A percentile compares a stretch with the other conserved stretches of the same genome.
These are phyloP conservation scores for Xenopus petersii DNA, from an alignment of 2,797 vertebrate species.

Conservation along the genomic window DNA sequence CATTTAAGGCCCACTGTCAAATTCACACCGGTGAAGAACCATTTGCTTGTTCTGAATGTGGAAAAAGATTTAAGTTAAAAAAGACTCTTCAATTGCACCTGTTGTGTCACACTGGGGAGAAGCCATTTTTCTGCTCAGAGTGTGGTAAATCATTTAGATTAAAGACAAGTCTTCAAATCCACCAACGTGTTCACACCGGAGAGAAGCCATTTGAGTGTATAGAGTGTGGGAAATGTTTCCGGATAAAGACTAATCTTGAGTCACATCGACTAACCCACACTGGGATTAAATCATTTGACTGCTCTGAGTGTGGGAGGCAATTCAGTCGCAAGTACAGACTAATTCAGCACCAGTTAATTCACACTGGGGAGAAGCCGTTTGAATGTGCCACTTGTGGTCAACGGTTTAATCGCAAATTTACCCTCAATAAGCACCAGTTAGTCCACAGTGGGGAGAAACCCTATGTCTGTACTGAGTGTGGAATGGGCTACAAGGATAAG, in stretches of 20 bases:
- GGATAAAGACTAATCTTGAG: not conserved
- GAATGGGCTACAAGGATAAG: not conserved
- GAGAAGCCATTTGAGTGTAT: slow-evolving; percentile 3
- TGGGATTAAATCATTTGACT: slow-evolving; percentile 2
- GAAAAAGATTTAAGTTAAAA: not conserved
- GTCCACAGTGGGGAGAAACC: slow-evolving; percentile 21
- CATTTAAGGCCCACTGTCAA: not conserved
- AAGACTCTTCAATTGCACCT: not conserved
- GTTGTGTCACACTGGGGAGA: slow-evolving; percentile 53
- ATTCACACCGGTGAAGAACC: not conserved
- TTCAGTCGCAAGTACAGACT: slow-evolving; percentile 30
- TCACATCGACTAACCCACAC: not conserved
- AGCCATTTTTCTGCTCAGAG: slow-evolving; percentile 17
- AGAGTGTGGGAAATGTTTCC: not conserved
- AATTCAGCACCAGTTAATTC: slow-evolving; percentile 26
- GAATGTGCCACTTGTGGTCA: not conserved
- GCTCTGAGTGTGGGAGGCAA: slow-evolving; percentile 21
- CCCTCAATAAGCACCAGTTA: not conserved
- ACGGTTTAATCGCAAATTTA: not conserved
- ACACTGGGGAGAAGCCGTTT: slow-evolving; percentile 4
- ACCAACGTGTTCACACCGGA: not conserved
- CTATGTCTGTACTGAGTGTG: not conserved
- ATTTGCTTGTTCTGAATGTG: slow-evolving; percentile 3
- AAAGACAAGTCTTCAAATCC: not conserved
- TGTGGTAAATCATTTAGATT: not conserved